These are phyloP conservation scores for Gastrophryne carolinensis DNA, from an alignment of 2,797 vertebrate genomes.

Conservation along the genomic window DNA sequence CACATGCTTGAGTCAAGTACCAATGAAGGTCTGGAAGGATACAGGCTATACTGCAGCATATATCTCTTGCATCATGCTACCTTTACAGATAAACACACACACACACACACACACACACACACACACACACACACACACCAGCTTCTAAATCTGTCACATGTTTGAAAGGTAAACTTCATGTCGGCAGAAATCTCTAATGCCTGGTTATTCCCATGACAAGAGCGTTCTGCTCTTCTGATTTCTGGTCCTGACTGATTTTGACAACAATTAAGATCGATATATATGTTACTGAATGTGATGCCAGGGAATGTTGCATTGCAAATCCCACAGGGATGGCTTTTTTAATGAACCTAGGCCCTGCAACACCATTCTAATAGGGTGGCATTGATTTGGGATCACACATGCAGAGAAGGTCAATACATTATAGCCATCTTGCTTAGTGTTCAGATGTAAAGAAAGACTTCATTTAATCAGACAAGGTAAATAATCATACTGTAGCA, in stretches of 20 bases:
- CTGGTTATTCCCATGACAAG: constrained; percentile 1
- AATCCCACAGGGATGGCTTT: constrained; percentile 38
- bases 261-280: constrained; percentile 44
- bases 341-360: constrained; percentile 46
- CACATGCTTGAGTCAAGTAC: too few species aligned
- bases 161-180: neutral
- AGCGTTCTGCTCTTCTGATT: neutral
- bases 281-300: constrained; percentile 34
- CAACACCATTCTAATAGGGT: constrained; percentile 51
- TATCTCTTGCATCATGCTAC: too few species aligned
- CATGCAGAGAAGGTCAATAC: constrained; percentile 47
- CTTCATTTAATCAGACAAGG: constrained; percentile 40
- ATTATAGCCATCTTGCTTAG: constrained; percentile 38
- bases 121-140: too few species aligned
- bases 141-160: neutral
- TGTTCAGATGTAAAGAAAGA: constrained; percentile 43
- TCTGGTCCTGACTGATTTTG: constrained; percentile 17
- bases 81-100: too few species aligned
- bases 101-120: too few species aligned
- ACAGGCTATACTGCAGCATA: too few species aligned
- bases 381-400: constrained; percentile 46
- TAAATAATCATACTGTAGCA: constrained; percentile 17
- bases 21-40: too few species aligned
- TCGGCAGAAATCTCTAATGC: neutral
- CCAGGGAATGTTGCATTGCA: constrained; percentile 35